Conservation (phyloP, 2,888 invertebrate species). For the Acanthoscelides obtectus region DNA sequence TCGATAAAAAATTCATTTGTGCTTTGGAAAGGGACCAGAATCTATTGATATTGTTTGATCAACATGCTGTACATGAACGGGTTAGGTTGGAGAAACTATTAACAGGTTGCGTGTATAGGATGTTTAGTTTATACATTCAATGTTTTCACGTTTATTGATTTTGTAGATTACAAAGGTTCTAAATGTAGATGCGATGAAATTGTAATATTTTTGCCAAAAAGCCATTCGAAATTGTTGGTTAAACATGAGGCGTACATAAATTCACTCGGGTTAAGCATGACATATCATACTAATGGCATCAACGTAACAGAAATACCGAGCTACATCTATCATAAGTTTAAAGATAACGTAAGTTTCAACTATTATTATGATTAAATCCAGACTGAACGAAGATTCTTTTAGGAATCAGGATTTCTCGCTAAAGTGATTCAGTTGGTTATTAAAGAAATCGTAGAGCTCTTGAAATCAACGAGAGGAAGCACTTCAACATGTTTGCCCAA, state of each 20-base stretch:
- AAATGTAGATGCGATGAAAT: neutral
- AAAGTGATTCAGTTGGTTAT: slow-evolving; percentile 46
- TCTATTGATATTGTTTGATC: slow-evolving; percentile 70
- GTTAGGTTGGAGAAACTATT: slow-evolving; percentile 69
- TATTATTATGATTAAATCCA: neutral
- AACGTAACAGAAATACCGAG: neutral
- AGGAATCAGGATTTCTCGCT: neutral
- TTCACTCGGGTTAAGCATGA: neutral
- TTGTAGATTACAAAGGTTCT: neutral
- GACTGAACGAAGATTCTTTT: neutral
- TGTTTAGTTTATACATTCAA: neutral
- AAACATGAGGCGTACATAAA: neutral
- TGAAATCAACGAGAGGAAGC: slow-evolving; percentile 51
- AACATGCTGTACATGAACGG: slow-evolving; percentile 85
- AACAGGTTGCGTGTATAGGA: slow-evolving; percentile 46
- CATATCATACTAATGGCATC: neutral
- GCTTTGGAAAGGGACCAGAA: slow-evolving; percentile 47
- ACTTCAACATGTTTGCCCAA: slow-evolving; percentile 32
- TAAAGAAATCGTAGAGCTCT: slow-evolving; percentile 54
- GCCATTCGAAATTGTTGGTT: neutral
- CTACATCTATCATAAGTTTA: neutral
- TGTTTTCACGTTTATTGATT: neutral
- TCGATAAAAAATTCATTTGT: slow-evolving; percentile 70
- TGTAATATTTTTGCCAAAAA: neutral
- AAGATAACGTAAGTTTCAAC: neutral